Conservation (phyloP, 2,113 vertebrate species). For the Bujurquina vittata region DNA sequence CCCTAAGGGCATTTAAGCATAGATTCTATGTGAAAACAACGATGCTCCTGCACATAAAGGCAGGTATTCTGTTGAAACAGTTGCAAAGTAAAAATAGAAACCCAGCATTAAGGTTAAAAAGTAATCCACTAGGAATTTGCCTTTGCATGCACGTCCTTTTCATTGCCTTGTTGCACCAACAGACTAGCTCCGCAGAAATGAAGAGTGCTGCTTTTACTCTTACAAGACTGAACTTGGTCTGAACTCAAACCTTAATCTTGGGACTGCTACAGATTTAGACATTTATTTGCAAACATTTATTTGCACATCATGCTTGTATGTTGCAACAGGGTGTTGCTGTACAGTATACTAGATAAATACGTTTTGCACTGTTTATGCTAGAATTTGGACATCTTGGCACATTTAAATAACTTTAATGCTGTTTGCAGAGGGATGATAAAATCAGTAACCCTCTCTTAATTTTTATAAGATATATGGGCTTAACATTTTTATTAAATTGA, state of each 20-base stretch:
- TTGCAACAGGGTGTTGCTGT: neutral
- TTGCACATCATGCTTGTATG: neutral
- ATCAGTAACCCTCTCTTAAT: neutral
- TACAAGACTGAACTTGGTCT: neutral
- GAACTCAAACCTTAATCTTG: neutral
- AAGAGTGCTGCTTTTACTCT: neutral
- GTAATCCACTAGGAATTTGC: neutral
- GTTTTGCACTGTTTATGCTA: neutral
- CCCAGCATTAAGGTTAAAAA: neutral
- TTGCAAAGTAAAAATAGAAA: neutral
- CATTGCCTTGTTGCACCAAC: neutral
- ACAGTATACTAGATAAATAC: neutral
- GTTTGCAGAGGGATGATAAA: neutral
- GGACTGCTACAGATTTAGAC: neutral
- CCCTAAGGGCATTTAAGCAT: neutral
- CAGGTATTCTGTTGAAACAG: neutral
- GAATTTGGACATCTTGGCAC: neutral
- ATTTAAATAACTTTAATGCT: neutral
- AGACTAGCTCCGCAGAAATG: neutral
- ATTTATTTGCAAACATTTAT: slow-evolving; percentile 1
- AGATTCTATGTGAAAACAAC: neutral
- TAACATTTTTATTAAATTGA: too few relatives aligned
- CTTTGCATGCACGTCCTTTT: neutral
- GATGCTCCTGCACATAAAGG: neutral
- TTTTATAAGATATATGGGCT: neutral